phyloP scores from a whole-genome alignment of 1,140 invertebrate genomes.

The Ganaspis sp. region DNA sequence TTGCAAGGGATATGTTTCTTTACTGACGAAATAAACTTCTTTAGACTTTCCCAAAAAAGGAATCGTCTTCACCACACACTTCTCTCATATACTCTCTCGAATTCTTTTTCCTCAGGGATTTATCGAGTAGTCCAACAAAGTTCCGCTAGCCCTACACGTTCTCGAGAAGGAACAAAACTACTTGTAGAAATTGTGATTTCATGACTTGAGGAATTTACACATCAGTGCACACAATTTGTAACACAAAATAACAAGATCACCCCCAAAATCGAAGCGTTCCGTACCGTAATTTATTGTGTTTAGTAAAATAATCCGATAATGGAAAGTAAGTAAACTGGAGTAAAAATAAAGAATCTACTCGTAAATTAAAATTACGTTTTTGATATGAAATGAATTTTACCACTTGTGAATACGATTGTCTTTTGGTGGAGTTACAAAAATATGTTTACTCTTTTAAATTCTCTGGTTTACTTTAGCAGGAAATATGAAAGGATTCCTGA shows the following conservation, averaged over 20 bases:
- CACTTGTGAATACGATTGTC: too few relatives aligned
- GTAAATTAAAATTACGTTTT: too few relatives aligned
- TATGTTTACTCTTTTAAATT: background rate
- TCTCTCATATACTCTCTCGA: background rate
- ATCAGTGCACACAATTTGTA: background rate
- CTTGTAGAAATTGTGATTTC: background rate
- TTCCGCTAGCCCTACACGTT: background rate
- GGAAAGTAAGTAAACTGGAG: too few relatives aligned
- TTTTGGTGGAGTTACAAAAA: too few relatives aligned
- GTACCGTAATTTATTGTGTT: too few relatives aligned
- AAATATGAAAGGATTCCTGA: background rate
- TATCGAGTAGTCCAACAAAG: background rate
- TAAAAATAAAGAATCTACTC: too few relatives aligned
- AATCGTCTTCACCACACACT: background rate
- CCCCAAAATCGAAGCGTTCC: too few relatives aligned
- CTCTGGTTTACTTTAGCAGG: background rate
- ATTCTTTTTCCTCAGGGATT: background rate
- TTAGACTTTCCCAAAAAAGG: background rate
- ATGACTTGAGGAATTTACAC: background rate
- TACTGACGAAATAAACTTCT: background rate
- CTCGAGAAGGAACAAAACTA: background rate
- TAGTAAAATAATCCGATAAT: too few relatives aligned
- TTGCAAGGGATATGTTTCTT: background rate
- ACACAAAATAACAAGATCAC: too few relatives aligned
- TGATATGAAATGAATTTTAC: too few relatives aligned